Conservation (phyloP, 2,113 vertebrate species). For the human region DNA sequence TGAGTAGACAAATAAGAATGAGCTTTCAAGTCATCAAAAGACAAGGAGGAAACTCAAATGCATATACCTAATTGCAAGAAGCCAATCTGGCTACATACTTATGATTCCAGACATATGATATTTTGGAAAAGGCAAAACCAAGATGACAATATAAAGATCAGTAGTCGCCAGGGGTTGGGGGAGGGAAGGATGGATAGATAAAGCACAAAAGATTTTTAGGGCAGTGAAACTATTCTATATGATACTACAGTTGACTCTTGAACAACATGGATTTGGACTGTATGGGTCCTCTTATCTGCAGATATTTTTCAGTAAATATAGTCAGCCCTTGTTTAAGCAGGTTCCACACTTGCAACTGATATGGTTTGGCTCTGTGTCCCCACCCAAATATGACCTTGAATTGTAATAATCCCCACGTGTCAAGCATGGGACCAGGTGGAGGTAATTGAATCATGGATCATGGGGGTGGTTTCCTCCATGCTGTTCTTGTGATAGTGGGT, state of each 20-base stretch:
- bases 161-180: not conserved
- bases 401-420: no score
- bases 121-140: not conserved
- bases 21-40: not conserved
- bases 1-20: not conserved
- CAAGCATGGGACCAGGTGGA: no score
- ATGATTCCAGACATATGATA: not conserved
- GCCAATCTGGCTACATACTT: not conserved
- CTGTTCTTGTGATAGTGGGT: no score
- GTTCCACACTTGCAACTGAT: not conserved
- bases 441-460: no score
- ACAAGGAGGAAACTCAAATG: not conserved
- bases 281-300: not conserved
- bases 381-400: no score
- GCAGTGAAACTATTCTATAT: not conserved
- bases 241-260: not conserved
- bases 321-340: not conserved
- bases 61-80: not conserved
- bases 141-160: not conserved
- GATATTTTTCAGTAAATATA: not conserved
- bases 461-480: no score
- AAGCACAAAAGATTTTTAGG: not conserved
- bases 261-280: not conserved
- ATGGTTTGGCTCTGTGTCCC: no score
- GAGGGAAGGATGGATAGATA: not conserved